Base-by-base conservation (phyloP, 2,888 invertebrate genomes). In the Philopedon plagiatum region DNA sequence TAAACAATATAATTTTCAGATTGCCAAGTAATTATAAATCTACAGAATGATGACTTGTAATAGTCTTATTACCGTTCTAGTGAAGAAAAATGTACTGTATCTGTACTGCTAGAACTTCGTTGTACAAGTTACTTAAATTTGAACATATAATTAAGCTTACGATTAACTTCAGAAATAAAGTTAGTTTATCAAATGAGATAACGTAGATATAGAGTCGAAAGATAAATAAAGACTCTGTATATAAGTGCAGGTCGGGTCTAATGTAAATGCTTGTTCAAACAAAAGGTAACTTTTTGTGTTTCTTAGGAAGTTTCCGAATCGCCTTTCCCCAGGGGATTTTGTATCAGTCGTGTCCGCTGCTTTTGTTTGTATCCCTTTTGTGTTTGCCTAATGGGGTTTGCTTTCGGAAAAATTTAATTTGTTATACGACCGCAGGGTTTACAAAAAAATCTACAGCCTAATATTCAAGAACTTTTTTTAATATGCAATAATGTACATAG, bases 261-360 rank as follows among this genome's bases (percentile, higher is more conserved):
- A 39, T 39, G 39, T 39, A 39, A 39, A 39, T 39, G 15, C 65
- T 44, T 44, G 67, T 61, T 54, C 61, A 61, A 61, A 61, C 61
- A 68, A 51, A 61, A 34, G 23, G 39, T 61, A 61, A 68, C 61
- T 61, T 32, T 61, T 54, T 68, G 41, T 68, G 58, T 68, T 61
- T 32, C 49, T 19, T 26, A 51, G 61, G 23, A 67, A 68, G 54
- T 68, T 68, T 26, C 18, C 60, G 68, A 61, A 41, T 61, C 68
- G 54, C 32, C 61, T 54, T 19, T 41, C 58, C 61, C 39, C 29
- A 0, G 21, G 68, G 60, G 68, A 54, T 37, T 61, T 54, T 54
- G 34, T 54, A 51, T 61, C 61, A 26, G 54, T 61, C 67, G 49
- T 44, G 61, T 68, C 49, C 41, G 37, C 54, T 32, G 41, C 54